phyloP scores from a whole-genome alignment of 2,113 vertebrate genomes.

The Centropus unirufus region DNA sequence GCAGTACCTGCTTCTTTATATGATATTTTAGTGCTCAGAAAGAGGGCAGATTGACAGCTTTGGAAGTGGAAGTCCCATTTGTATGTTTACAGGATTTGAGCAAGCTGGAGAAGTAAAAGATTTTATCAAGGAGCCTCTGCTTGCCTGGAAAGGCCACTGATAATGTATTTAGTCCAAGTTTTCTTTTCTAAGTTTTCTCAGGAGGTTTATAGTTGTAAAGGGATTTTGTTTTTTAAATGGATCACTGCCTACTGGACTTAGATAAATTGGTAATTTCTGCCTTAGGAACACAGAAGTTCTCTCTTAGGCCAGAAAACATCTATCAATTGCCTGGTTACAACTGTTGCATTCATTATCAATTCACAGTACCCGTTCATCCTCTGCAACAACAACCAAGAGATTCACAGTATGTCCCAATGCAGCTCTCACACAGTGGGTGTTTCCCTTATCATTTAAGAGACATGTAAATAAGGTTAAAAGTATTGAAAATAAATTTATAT shows the following conservation, averaged over 20 bases:
- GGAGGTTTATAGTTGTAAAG: not conserved
- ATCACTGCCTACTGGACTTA: constrained; percentile 25
- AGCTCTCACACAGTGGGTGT: not conserved
- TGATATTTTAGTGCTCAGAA: not conserved
- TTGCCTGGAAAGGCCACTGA: not conserved
- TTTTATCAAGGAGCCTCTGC: not conserved
- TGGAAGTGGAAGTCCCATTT: not conserved
- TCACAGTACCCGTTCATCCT: not conserved
- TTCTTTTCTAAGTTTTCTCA: not conserved
- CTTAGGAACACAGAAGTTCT: constrained; percentile 44
- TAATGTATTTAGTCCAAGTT: constrained; percentile 1
- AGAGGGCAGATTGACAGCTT: not conserved
- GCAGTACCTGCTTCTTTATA: constrained; percentile 15
- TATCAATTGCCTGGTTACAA: constrained; percentile 35
- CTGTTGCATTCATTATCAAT: not conserved
- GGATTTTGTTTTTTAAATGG: constrained; percentile 42
- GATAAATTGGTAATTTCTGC: constrained; percentile 54
- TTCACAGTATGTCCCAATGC: not conserved
- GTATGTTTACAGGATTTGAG: not conserved
- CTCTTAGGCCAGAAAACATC: constrained; percentile 18
- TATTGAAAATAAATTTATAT: not conserved
- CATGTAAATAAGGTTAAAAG: not conserved
- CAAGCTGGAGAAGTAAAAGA: not conserved
- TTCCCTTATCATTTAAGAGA: not conserved
- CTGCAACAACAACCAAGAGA: not conserved